Evolutionary conservation across 2,888 invertebrate species (phyloP).

Genomic region (Drosophila pseudotalamancana): DNA sequence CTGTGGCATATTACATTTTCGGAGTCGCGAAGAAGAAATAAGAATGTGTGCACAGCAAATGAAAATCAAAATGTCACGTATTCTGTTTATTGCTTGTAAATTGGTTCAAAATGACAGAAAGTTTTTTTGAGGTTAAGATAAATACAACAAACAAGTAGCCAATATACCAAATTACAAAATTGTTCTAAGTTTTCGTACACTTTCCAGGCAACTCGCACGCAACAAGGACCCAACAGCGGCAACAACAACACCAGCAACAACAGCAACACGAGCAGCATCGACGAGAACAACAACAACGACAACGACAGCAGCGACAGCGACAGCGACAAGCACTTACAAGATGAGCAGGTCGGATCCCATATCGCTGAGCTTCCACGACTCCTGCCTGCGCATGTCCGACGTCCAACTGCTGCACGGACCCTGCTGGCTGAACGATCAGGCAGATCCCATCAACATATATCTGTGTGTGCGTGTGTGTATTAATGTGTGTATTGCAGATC

Average conservation of each 20-base stretch:
- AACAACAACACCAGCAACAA: neutral
- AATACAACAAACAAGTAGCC: neutral
- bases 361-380: conserved; percentile 89
- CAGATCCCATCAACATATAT: neutral
- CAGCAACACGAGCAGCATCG: neutral
- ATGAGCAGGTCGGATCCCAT: conserved; percentile 84
- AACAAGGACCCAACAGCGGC: conserved; percentile 31
- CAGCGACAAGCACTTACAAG: conserved; percentile 34
- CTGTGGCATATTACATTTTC: neutral
- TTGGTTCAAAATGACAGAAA: conserved; percentile 52
- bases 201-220: conserved; percentile 54
- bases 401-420: conserved; percentile 90
- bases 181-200: conserved; percentile 1
- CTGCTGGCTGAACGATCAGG: conserved; percentile 95
- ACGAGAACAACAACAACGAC: conserved; percentile 24
- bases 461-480: neutral
- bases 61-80: neutral
- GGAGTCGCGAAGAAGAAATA: neutral
- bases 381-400: conserved; percentile 90
- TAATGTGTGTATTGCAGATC: conserved; percentile 80
- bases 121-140: conserved; percentile 34
- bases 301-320: conserved; percentile 8
- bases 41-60: neutral
- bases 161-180: conserved; percentile 3
- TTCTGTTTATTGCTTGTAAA: neutral